phyloP scores from a whole-genome alignment of 2,888 invertebrate genomes.

The Apamea anceps region DNA sequence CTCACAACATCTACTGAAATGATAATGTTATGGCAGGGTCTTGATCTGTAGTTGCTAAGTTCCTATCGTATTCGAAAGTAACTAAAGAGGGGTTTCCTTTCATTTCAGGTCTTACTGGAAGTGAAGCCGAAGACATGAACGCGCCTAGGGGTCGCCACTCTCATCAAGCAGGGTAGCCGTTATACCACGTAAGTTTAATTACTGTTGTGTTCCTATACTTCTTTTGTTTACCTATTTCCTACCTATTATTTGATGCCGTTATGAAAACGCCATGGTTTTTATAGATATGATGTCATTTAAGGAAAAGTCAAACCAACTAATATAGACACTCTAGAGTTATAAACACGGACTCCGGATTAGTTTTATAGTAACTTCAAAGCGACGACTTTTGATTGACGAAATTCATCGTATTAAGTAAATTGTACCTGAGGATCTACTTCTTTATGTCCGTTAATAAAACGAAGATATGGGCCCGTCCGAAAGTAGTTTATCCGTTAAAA shows the following conservation, averaged over 20 bases:
- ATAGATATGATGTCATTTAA: conserved; percentile 21
- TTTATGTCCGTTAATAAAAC: too few species aligned
- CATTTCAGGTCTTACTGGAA: conserved; percentile 77
- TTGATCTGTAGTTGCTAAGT: neutral
- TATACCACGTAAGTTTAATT: conserved; percentile 75
- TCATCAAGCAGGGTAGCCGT: conserved; percentile 87
- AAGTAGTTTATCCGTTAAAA: too few species aligned
- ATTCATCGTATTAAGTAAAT: neutral
- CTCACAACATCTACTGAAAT: neutral
- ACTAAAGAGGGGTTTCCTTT: conserved; percentile 43
- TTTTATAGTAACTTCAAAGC: neutral
- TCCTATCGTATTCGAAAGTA: neutral
- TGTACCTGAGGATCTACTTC: too few species aligned
- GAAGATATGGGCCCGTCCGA: too few species aligned
- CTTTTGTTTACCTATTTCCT: neutral
- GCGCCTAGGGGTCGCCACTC: conserved; percentile 80
- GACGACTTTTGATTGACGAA: neutral
- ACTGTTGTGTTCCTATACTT: neutral
- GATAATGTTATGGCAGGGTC: neutral
- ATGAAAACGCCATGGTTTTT: conserved; percentile 6
- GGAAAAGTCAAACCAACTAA: conserved; percentile 7
- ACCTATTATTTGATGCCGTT: neutral
- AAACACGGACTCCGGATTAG: neutral
- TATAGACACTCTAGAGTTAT: neutral
- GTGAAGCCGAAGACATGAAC: conserved; percentile 82